These are phyloP conservation scores for Agrilus cyanescens DNA, from an alignment of 2,888 invertebrate genomes.

Conservation along the genomic window DNA sequence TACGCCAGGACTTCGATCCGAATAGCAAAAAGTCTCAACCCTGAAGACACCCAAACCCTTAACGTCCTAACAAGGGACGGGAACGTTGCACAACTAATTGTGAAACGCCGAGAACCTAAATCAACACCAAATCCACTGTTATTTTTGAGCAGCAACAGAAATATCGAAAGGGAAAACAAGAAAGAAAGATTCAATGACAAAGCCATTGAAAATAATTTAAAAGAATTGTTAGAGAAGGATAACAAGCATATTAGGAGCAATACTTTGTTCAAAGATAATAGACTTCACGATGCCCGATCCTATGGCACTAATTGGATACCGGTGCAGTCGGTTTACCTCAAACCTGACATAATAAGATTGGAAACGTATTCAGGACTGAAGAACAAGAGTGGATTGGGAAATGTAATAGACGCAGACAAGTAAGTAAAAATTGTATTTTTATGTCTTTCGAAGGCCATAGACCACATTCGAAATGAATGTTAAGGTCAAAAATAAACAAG, in stretches of 20 bases:
- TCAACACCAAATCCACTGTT: conserved; percentile 18
- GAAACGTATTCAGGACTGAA: conserved; percentile 26
- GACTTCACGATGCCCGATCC: conserved; percentile 14
- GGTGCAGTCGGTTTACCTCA: conserved; percentile 27
- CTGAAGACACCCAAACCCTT: conserved; percentile 63
- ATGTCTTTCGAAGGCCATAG: no score
- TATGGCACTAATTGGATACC: conserved; percentile 34
- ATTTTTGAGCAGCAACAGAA: no score
- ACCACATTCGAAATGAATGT: no score
- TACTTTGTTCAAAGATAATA: conserved; percentile 13
- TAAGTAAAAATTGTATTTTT: conserved; percentile 17
- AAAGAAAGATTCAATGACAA: not conserved
- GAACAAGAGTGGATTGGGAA: conserved; percentile 26
- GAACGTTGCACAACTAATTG: conserved; percentile 63
- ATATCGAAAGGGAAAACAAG: no score
- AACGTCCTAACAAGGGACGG: conserved; percentile 67
- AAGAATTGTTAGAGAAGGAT: not conserved
- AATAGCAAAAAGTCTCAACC: conserved; percentile 64
- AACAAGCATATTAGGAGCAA: conserved; percentile 1
- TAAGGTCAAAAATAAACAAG: no score
- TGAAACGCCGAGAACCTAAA: conserved; percentile 56
- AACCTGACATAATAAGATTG: conserved; percentile 26
- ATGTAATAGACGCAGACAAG: conserved; percentile 30
- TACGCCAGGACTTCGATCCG: conserved; percentile 63
- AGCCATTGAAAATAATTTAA: not conserved